Base-by-base conservation (phyloP, 2,797 vertebrate species). In the Periophthalmus magnuspinnatus region DNA sequence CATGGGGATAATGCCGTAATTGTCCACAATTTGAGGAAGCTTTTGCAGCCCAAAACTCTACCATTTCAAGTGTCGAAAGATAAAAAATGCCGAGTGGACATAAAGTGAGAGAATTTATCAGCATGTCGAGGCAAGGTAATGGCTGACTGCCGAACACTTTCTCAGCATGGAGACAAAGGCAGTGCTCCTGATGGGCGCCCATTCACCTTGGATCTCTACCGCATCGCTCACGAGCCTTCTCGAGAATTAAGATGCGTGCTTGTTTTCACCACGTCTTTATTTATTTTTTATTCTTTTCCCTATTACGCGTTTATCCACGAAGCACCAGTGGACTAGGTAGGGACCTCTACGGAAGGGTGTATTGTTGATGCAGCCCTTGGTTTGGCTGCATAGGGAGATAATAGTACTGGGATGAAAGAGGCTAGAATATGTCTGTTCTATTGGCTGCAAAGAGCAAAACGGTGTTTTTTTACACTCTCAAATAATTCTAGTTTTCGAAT, bases 101-200 rank as follows among this genome's bases (percentile, higher is more conserved):
- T 6, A 57, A 64, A 70, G 69, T 54, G 75, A 60, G 45, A 65
- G 72, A 70, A 82, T 47, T 74, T 72, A 74, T 75, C 84, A 82
- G 89, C 87, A 81, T 86, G 88, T 82, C 85, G 90, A 75, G 77
- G 83, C 78, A 77, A 86, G 86, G 86, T 90, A 93, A 94, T 93
- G 93, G 93, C 93, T 91, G 93, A 89, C 91, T 85, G 89, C 83
- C 78, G 83, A 83, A 84, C 89, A 63, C 80, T 88, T 75, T 84
- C 85, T 80, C 82, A 86, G 85, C 77, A 41, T 78, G 87, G 84
- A 94, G 92, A 94, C 93, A 94, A 94, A 94, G 93, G 86, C 90
- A 88, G 87, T 77, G 72, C 81, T 87, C 70, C 84, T 86, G 84
- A 84, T 86, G 82, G 82, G 86, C 90, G 81, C 84, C 86, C 91